A percentile compares a stretch with the other conserved stretches of the same genome.
Conservation (phyloP, 2,113 vertebrate genomes). For the Fulica atra region DNA sequence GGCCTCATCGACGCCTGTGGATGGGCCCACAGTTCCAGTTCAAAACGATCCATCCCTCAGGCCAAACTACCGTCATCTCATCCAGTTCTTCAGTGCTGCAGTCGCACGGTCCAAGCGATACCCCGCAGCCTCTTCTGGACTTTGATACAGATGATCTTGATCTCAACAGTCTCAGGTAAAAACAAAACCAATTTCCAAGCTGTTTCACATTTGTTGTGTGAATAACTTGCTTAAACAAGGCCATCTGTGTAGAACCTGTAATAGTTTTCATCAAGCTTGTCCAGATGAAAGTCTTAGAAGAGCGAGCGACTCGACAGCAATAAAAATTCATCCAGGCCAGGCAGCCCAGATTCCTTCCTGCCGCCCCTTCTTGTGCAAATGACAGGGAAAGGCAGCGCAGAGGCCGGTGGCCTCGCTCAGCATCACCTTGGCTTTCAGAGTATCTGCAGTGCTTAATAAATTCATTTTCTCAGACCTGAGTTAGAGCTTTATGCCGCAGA, state of each 20-base stretch:
- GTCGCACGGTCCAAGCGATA: slow-evolving; percentile 91
- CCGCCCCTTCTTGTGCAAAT: background rate
- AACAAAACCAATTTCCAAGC: background rate
- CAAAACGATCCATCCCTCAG: slow-evolving; percentile 97
- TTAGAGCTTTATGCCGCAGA: background rate
- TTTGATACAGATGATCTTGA: slow-evolving; percentile 97
- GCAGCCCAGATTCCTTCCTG: background rate
- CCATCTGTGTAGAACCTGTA: background rate
- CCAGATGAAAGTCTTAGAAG: background rate
- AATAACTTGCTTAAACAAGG: background rate
- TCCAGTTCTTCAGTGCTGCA: slow-evolving; percentile 97
- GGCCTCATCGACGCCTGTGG: slow-evolving; percentile 94
- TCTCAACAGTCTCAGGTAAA: slow-evolving; percentile 94
- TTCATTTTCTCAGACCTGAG: background rate
- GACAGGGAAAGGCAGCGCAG: background rate
- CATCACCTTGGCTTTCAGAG: background rate
- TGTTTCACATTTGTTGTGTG: background rate
- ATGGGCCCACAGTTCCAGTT: slow-evolving; percentile 99
- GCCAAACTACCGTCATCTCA: slow-evolving; percentile 96
- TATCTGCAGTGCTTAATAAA: slow-evolving; percentile 11
- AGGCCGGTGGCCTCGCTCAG: background rate
- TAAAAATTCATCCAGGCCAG: background rate
- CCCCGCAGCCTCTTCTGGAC: slow-evolving; percentile 93
- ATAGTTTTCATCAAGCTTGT: background rate
- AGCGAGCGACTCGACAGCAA: rapidly evolving